Evolutionary conservation across 2,113 vertebrate species (phyloP).

Genomic region (Paracanthobrama guichenoti): DNA sequence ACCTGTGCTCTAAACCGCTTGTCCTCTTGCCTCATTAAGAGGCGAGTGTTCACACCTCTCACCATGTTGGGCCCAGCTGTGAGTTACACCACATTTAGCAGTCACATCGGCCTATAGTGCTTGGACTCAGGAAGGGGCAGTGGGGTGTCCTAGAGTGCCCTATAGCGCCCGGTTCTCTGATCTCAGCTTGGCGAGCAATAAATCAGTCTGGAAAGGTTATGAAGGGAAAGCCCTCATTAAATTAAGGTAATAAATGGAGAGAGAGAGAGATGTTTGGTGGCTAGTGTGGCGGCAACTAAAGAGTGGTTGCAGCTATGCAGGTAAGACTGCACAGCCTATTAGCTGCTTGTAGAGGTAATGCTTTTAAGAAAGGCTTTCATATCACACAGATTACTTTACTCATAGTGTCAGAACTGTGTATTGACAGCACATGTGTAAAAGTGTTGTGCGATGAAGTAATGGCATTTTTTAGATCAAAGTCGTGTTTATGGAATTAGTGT

Average conservation of each 20-base stretch:
- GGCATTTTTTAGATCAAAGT: background rate
- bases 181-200: constrained; percentile 67
- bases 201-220: constrained; percentile 71
- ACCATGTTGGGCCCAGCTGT: constrained; percentile 75
- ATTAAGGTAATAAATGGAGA: constrained; percentile 65
- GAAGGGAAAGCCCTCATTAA: constrained; percentile 73
- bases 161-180: constrained; percentile 67
- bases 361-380: background rate
- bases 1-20: constrained; percentile 67
- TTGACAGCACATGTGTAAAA: constrained; percentile 32
- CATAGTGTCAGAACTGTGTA: background rate
- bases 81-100: constrained; percentile 44
- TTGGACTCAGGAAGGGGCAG: constrained; percentile 67
- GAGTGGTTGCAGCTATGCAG: constrained; percentile 23
- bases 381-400: background rate
- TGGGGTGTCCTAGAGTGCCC: constrained; percentile 37
- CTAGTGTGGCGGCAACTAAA: background rate
- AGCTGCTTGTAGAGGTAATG: background rate
- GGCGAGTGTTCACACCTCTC: constrained; percentile 73
- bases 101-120: constrained; percentile 34
- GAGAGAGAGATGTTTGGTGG: constrained; percentile 22
- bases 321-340: background rate
- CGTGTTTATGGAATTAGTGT: constrained; percentile 2
- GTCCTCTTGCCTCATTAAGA: constrained; percentile 72
- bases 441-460: background rate